phyloP scores from a whole-genome alignment of 2,888 invertebrate genomes.

The Lymantria monacha region DNA sequence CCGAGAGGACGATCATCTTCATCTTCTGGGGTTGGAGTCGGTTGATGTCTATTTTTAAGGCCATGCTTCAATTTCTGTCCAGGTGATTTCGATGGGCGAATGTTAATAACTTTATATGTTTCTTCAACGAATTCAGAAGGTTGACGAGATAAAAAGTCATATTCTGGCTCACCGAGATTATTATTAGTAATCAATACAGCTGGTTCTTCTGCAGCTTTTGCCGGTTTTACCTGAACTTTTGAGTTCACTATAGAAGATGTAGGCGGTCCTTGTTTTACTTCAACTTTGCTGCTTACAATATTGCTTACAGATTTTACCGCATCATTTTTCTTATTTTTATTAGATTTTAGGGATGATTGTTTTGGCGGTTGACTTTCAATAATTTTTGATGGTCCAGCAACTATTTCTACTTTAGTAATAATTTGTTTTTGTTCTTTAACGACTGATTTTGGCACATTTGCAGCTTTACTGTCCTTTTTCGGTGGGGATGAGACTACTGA shows the following conservation, averaged over 20 bases:
- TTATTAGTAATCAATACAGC: conserved; percentile 85
- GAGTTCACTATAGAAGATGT: conserved; percentile 55
- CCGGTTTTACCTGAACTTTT: conserved; percentile 77
- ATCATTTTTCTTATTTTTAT: conserved; percentile 61
- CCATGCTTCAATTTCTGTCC: conserved; percentile 71
- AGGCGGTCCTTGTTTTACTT: conserved; percentile 67
- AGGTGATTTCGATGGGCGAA: conserved; percentile 85
- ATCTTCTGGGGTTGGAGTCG: conserved; percentile 72
- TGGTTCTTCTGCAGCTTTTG: conserved; percentile 76
- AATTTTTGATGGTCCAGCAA: conserved; percentile 76
- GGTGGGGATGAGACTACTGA: conserved; percentile 63
- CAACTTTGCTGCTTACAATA: conserved; percentile 72
- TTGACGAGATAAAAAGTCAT: conserved; percentile 92
- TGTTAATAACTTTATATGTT: conserved; percentile 91
- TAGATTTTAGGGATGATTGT: conserved; percentile 48
- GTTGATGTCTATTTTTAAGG: conserved; percentile 67
- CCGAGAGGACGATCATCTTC: conserved; percentile 89
- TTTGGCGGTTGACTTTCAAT: conserved; percentile 61
- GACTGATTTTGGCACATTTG: conserved; percentile 70
- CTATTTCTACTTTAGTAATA: conserved; percentile 81
- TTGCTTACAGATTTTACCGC: conserved; percentile 63
- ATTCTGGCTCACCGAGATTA: conserved; percentile 90
- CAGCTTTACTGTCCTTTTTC: conserved; percentile 72
- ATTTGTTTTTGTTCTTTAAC: conserved; percentile 72
- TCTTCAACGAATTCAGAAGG: conserved; percentile 93